A percentile compares a stretch with the other conserved stretches of the same genome.
Conservation (phyloP, 2,797 vertebrate genomes). For the Sebastiscus albofasciatus region DNA sequence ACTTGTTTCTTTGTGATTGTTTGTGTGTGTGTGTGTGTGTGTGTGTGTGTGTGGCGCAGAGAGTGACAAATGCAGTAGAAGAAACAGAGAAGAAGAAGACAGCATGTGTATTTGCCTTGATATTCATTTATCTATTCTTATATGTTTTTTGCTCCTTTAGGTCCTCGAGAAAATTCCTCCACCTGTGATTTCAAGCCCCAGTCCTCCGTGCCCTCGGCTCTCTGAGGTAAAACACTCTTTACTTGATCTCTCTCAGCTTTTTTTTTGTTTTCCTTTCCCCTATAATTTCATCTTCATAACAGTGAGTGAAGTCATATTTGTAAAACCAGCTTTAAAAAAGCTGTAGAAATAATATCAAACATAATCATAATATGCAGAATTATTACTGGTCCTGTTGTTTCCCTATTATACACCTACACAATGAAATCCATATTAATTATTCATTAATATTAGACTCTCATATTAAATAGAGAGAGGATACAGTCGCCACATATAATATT, state of each 20-base stretch:
- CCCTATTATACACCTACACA: not conserved
- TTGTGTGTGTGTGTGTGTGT: constrained; percentile 14
- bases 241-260: constrained; percentile 1
- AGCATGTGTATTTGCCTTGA: constrained; percentile 28
- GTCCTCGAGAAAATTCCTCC: constrained; percentile 89
- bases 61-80: constrained; percentile 1
- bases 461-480: constrained; percentile 17
- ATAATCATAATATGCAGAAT: not conserved
- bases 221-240: constrained; percentile 76
- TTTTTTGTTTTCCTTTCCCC: not conserved
- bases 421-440: constrained; percentile 41
- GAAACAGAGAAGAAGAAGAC: constrained; percentile 18
- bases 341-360: not conserved
- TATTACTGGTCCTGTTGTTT: not conserved
- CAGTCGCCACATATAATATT: constrained; percentile 6
- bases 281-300: not conserved
- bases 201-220: constrained; percentile 66
- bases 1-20: constrained; percentile 65
- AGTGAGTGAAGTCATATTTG: not conserved
- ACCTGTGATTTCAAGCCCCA: constrained; percentile 83
- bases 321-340: not conserved
- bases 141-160: constrained; percentile 70
- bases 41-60: constrained; percentile 5
- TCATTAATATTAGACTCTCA: constrained; percentile 15
- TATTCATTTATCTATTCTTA: constrained; percentile 43